Evolutionary conservation across 2,113 vertebrate species (phyloP).

Genomic region (Pogona vitticeps): DNA sequence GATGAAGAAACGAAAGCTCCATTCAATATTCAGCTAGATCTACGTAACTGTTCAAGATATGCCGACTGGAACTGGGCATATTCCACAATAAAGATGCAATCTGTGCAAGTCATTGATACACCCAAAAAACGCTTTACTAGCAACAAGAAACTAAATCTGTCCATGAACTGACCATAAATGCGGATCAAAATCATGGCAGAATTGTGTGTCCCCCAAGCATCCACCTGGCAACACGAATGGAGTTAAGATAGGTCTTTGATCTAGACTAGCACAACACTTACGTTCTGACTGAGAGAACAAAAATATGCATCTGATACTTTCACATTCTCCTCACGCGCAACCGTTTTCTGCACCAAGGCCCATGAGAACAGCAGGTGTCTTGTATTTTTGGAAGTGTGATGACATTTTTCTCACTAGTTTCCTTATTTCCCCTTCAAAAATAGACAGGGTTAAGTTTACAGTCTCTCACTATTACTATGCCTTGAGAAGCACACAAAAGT

Average conservation of each 20-base stretch:
- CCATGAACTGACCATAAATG: not conserved
- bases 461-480: slow-evolving; percentile 4
- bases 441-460: not conserved
- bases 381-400: not conserved
- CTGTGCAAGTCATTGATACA: not conserved
- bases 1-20: too few species aligned
- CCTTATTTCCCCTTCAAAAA: not conserved
- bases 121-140: too few species aligned
- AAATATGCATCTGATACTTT: not conserved
- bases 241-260: not conserved
- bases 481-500: not conserved
- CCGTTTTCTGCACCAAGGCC: slow-evolving; percentile 15
- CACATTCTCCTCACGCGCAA: not conserved
- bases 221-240: not conserved
- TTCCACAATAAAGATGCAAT: too few species aligned
- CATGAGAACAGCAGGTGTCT: not conserved
- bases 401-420: not conserved
- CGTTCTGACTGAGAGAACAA: not conserved
- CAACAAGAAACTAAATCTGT: not conserved
- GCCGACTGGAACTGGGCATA: not conserved
- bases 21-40: too few species aligned
- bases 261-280: not conserved
- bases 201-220: not conserved
- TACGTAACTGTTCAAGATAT: not conserved
- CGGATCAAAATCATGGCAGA: not conserved